These are phyloP conservation scores for Odontomachus brunneus DNA, from an alignment of 1,140 invertebrate species.

Conservation along the genomic window DNA sequence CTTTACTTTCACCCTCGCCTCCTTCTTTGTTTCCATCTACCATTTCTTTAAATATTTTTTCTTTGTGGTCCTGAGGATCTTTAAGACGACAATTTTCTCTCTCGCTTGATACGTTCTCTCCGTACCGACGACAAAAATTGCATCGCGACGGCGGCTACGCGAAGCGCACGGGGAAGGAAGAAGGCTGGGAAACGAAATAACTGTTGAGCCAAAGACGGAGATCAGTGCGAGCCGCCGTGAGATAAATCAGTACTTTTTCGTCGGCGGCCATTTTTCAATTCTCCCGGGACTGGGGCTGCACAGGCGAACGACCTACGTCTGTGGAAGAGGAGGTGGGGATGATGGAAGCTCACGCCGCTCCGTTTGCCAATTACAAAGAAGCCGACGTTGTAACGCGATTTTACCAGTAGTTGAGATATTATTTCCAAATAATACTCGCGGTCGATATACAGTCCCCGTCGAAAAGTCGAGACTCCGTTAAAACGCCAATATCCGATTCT, in stretches of 20 bases:
- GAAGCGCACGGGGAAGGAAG: neutral
- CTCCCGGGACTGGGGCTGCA: constrained; percentile 32
- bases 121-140: constrained; percentile 38
- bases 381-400: neutral
- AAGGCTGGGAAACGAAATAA: constrained; percentile 18
- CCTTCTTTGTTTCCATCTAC: neutral
- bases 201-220: constrained; percentile 51
- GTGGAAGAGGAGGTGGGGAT: constrained; percentile 9
- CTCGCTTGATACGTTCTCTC: neutral
- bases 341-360: constrained; percentile 48
- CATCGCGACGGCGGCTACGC: neutral
- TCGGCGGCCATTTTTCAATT: constrained; percentile 64
- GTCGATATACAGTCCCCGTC: neutral
- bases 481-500: constrained; percentile 18
- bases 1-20: too few relatives aligned
- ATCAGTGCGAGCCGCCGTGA: constrained; percentile 33
- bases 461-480: neutral
- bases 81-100: neutral
- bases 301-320: neutral
- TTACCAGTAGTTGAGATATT: constrained; percentile 1
- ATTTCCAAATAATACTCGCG: constrained; percentile 7
- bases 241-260: constrained; percentile 69
- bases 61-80: neutral
- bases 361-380: constrained; percentile 48
- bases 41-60: neutral